phyloP scores from a whole-genome alignment of 2,888 invertebrate species.

The Drosophila picticornis region DNA sequence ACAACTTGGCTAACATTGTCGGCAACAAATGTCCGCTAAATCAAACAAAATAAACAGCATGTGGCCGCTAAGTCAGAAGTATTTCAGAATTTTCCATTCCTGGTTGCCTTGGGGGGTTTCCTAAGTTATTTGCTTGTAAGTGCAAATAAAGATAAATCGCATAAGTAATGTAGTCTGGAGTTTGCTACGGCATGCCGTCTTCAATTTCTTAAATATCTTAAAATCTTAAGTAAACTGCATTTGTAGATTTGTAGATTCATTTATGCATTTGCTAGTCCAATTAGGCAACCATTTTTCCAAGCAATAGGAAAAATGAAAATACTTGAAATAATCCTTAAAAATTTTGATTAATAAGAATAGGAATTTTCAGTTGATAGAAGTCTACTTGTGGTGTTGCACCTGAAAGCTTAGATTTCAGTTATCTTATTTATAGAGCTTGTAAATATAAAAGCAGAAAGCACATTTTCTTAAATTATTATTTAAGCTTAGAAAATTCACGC shows the following conservation, averaged over 20 bases:
- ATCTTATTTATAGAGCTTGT: not conserved
- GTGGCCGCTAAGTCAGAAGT: conserved; percentile 45
- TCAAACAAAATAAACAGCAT: conserved; percentile 58
- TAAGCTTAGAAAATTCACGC: too few species aligned
- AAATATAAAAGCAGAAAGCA: not conserved
- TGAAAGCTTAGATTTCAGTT: too few species aligned
- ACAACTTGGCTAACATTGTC: conserved; percentile 13
- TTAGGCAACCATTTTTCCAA: not conserved
- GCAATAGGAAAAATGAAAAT: not conserved
- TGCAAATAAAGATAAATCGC: conserved; percentile 23
- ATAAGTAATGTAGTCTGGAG: not conserved
- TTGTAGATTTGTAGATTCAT: not conserved
- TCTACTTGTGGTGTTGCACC: not conserved
- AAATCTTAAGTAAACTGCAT: not conserved
- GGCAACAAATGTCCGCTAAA: conserved; percentile 54
- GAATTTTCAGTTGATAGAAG: not conserved
- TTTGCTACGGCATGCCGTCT: not conserved
- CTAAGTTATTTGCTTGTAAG: conserved; percentile 10
- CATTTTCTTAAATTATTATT: not conserved
- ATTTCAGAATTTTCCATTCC: conserved; percentile 9
- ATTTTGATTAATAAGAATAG: not conserved
- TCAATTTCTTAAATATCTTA: not conserved
- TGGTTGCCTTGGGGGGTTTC: conserved; percentile 11
- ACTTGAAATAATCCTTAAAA: not conserved
- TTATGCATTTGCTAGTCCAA: conserved; percentile 5